phyloP scores from a whole-genome alignment of 1,140 invertebrate genomes.

The Heterodera carotae region DNA sequence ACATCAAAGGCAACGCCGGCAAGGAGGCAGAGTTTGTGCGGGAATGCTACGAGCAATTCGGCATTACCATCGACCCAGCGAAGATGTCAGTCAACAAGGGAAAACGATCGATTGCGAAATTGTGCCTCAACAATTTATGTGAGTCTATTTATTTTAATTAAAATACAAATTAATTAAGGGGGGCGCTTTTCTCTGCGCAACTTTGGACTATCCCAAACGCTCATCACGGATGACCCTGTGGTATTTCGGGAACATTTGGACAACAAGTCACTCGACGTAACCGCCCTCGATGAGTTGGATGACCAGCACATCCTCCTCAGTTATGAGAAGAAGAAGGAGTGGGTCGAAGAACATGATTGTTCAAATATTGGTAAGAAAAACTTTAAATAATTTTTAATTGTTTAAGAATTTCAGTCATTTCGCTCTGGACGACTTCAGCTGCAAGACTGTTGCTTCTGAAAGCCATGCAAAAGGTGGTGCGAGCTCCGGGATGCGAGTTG shows the following conservation, averaged over 20 bases:
- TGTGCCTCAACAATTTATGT: too few relatives aligned
- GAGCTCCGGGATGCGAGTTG: background rate
- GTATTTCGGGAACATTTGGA: background rate
- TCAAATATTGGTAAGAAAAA: background rate
- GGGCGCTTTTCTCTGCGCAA: slow-evolving; percentile 5
- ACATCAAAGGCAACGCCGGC: slow-evolving; percentile 12
- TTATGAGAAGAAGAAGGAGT: background rate
- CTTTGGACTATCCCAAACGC: background rate
- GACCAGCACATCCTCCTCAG: background rate
- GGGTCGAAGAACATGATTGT: slow-evolving; percentile 1
- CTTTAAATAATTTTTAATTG: too few relatives aligned
- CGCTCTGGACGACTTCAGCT: slow-evolving; percentile 18
- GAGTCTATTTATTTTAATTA: background rate
- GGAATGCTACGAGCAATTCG: slow-evolving; percentile 1
- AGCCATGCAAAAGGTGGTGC: slow-evolving; percentile 6
- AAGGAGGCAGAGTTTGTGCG: slow-evolving; percentile 8
- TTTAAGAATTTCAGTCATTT: background rate
- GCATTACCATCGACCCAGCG: background rate
- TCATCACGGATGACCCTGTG: background rate
- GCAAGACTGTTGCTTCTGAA: slow-evolving; percentile 6
- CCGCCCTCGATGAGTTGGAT: background rate
- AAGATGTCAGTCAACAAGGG: slow-evolving; percentile 6
- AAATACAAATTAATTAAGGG: background rate
- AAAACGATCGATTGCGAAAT: slow-evolving; percentile 1
- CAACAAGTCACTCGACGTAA: background rate